A percentile compares a stretch with the other conserved stretches of the same genome.
These are phyloP conservation scores for Lithophane socia DNA, from an alignment of 2,888 invertebrate species.

Conservation along the genomic window DNA sequence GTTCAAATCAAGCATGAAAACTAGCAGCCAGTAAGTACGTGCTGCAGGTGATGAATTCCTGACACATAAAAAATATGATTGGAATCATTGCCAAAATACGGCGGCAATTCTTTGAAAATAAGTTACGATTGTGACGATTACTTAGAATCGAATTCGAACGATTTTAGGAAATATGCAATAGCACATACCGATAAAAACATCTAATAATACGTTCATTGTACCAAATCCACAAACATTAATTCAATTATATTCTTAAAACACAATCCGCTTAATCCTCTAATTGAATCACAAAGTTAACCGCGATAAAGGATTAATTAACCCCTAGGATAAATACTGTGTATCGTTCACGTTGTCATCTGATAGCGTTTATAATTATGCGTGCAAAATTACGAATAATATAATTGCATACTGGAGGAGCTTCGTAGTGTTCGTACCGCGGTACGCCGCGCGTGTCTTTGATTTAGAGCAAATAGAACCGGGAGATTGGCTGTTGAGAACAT, in stretches of 20 bases:
- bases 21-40: conserved; percentile 29
- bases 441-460: conserved; percentile 78
- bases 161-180: conserved; percentile 1
- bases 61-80: conserved; percentile 23
- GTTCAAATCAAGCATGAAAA: conserved; percentile 56
- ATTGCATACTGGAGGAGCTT: conserved; percentile 71
- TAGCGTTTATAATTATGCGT: conserved; percentile 77
- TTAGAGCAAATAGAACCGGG: conserved; percentile 88
- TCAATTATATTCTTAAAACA: conserved; percentile 46
- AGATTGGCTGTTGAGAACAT: conserved; percentile 86
- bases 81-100: conserved; percentile 36
- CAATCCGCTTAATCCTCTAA: conserved; percentile 64
- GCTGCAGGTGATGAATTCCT: conserved; percentile 8
- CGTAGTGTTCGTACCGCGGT: conserved; percentile 46
- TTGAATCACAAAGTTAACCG: conserved; percentile 69
- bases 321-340: conserved; percentile 69
- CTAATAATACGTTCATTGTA: not conserved
- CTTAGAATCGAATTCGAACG: not conserved
- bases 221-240: conserved; percentile 24
- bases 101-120: conserved; percentile 7
- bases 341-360: conserved; percentile 72
- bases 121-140: not conserved
- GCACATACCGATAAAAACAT: not conserved
- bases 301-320: conserved; percentile 70
- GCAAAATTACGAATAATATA: conserved; percentile 73